Evolutionary conservation across 2,113 vertebrate genomes (phyloP).

Genomic region (Callochromis pleurospilus): DNA sequence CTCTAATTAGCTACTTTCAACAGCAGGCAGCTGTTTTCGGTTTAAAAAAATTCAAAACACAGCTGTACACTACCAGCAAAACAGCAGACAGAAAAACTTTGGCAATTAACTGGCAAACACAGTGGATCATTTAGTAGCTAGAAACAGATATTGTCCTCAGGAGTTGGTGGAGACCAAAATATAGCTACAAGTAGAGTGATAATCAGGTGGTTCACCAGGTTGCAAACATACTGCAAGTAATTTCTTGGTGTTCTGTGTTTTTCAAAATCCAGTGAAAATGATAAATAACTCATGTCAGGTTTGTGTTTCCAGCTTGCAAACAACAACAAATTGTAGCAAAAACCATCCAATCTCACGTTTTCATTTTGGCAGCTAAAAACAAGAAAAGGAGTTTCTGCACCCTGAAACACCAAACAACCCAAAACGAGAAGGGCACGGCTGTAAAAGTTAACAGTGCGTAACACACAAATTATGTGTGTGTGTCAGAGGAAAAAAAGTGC

Average conservation of each 20-base stretch:
- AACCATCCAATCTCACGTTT: neutral
- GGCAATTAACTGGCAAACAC: neutral
- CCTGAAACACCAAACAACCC: neutral
- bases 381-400: neutral
- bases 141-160: neutral
- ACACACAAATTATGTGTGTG: neutral
- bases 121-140: neutral
- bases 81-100: neutral
- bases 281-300: neutral
- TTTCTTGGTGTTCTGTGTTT: neutral
- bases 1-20: neutral
- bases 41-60: neutral
- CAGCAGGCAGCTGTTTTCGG: neutral
- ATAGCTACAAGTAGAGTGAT: neutral
- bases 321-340: neutral
- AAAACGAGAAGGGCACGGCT: neutral
- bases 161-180: neutral
- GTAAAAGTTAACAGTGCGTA: neutral
- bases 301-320: neutral
- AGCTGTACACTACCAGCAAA: neutral
- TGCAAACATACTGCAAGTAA: neutral
- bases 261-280: neutral
- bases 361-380: neutral
- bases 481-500: neutral
- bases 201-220: accelerated